Base-by-base conservation (phyloP, 2,888 invertebrate genomes). In the Idaea straminata region DNA sequence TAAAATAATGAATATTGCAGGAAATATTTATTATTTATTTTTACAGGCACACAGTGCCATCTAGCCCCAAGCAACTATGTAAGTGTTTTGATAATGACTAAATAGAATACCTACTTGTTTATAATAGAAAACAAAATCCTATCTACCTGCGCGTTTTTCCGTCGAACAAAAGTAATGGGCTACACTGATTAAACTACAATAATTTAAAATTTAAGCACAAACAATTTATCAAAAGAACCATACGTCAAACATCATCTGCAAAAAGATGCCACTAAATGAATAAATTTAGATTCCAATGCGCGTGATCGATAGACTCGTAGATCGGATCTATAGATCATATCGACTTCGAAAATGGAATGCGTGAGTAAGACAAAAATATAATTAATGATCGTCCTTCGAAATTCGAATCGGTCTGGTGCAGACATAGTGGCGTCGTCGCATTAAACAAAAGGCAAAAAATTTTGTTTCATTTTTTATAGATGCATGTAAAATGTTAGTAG, bases 281-380 rank as follows among this genome's bases (percentile, higher is more conserved):
- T 91, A 92, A 88, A 88, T 91, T 90, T 87, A 85, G 89, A 90
- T 90, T 89, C 88, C 88, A 80, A 83, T 82, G 85, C 83, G 82
- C 84, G 87, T 92, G 92, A 92, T 92, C 91, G 92, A 92, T 92
- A 89, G 92, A 87, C 87, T 83, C 87, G 77, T 90, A 91, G 91
- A 91, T 91, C 90, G 78, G 86, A 92, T 91, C 91, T 89, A 92
- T 92, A 92, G 92, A 92, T 92, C 91, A 92, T 91, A 92, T 91
- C 90, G 85, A 84, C 78, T 81, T 89, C 74, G 83, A 91, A 92
- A 91, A 91, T 92, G 89, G 89, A 91, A 91, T 91, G 91, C 90
- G 89, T 91, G 92, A 92, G 92, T 92, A 92, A 92, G 92, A 92
- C 92, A 91, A 92, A 92, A 92, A 92, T 88, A 89, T 92, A 92